Evolutionary conservation across 2,113 vertebrate genomes (phyloP), one percentile per base, ranked within the genome.

Genomic region (Etheostoma cragini): DNA sequence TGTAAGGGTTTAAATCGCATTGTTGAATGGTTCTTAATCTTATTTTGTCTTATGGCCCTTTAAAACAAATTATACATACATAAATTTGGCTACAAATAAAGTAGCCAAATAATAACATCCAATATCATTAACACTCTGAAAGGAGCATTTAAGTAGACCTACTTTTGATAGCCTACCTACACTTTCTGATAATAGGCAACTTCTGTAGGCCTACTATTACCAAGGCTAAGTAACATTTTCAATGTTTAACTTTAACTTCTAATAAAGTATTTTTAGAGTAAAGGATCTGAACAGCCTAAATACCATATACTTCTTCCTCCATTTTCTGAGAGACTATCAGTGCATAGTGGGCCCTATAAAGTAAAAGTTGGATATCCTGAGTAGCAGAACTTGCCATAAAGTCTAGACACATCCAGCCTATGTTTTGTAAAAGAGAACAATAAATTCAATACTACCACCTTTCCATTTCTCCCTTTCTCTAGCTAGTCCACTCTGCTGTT

Each of bases 401-500:
- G 22, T 8, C 5, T 65, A 46, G 15, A 11, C 11, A 22, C 2
- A 16, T 46, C 7, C 15, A 21, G 5, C 4, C 30, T 52, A 3
- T 45, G 30, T 19, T 30, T 26, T 38, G 16, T 22, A 4, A 35
- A 67, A 67, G 2, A 30, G 10, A 56, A 33, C 19, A 57, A 33
- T 33, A 30, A 75, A 4, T 30, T 46, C 4, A 35, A 8, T 5
- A 5, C 13, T 13, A 0, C 19, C 49, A 8, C 15, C 12, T 22
- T 21, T 14, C 35, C 35, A 38, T 38, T 38, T 38, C 10, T 10
- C 38, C 38, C 10, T 42, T 42, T 42, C 38, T 42, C 38, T 42
- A 42, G 38, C 38, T 42, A 11, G 38, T 11, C 38, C 8, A 42
- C 10, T 42, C 50, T 67, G 64, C 21, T 66, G 78, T 84, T 53